These are phyloP conservation scores for Lumbricus terrestris DNA, from an alignment of 2,888 invertebrate species.

Conservation along the genomic window DNA sequence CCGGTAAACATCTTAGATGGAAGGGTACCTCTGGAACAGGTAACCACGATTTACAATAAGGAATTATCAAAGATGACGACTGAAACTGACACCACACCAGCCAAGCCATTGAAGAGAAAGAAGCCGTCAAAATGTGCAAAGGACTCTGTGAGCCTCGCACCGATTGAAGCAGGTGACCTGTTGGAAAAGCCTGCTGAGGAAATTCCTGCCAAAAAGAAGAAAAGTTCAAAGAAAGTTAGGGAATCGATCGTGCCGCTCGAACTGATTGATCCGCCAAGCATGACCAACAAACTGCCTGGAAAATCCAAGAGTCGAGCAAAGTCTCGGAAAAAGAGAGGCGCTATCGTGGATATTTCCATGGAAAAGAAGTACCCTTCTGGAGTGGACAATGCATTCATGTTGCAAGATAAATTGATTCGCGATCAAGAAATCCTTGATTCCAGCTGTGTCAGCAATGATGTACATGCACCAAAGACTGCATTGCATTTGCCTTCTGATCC, in stretches of 20 bases:
- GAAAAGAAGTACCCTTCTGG: background rate
- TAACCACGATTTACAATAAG: background rate
- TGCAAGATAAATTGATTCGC: background rate
- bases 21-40: background rate
- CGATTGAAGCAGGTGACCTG: background rate
- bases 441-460: background rate
- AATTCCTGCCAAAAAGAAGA: background rate
- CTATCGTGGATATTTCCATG: background rate
- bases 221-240: background rate
- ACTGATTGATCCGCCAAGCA: background rate
- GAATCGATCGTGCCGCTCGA: background rate
- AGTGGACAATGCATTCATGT: background rate
- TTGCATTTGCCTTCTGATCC: background rate
- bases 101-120: background rate
- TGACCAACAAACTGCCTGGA: background rate
- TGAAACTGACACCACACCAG: background rate
- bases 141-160: background rate
- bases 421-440: background rate
- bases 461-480: background rate
- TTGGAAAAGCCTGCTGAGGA: background rate
- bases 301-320: background rate
- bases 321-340: background rate
- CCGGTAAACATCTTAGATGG: background rate
- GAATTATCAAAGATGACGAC: background rate
- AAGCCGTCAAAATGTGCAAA: slow-evolving; percentile 4